Evolutionary conservation across 2,888 invertebrate genomes (phyloP).

Genomic region (Leucophora obtusa): DNA sequence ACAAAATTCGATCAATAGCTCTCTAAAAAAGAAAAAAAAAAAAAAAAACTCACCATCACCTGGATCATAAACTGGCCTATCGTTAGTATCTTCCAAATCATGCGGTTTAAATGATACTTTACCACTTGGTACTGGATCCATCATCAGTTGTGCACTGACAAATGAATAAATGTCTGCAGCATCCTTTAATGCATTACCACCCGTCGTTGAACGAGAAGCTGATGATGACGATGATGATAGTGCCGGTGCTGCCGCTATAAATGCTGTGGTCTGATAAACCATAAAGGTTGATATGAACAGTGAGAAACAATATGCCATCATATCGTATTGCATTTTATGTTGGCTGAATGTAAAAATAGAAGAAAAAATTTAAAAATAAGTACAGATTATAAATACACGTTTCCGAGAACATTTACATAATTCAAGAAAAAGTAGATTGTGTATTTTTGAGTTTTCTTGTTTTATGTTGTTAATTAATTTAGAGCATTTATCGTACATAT

Average conservation of each 20-base stretch:
- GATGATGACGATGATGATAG: constrained; percentile 43
- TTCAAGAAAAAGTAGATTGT: not conserved
- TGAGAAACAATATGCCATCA: constrained; percentile 31
- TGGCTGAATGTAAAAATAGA: constrained; percentile 38
- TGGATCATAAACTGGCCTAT: constrained; percentile 76
- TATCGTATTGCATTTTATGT: constrained; percentile 51
- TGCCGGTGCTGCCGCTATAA: constrained; percentile 48
- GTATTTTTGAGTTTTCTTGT: not conserved
- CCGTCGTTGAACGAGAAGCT: constrained; percentile 29
- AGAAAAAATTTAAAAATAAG: constrained; percentile 14
- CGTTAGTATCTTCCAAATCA: constrained; percentile 66
- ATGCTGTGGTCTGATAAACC: constrained; percentile 58
- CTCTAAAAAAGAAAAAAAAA: too few species aligned
- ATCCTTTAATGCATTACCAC: constrained; percentile 37
- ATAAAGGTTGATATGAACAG: constrained; percentile 36
- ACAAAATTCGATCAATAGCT: too few species aligned
- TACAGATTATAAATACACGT: not conserved
- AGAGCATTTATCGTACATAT: not conserved
- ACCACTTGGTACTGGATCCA: constrained; percentile 65
- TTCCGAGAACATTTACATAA: not conserved
- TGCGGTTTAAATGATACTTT: constrained; percentile 69
- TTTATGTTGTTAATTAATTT: constrained; percentile 26
- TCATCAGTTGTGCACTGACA: constrained; percentile 52
- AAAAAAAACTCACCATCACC: constrained; percentile 77
- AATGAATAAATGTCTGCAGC: constrained; percentile 38